Conservation (phyloP, 2,113 vertebrate species). For the Forbesichthys papilliferus region DNA sequence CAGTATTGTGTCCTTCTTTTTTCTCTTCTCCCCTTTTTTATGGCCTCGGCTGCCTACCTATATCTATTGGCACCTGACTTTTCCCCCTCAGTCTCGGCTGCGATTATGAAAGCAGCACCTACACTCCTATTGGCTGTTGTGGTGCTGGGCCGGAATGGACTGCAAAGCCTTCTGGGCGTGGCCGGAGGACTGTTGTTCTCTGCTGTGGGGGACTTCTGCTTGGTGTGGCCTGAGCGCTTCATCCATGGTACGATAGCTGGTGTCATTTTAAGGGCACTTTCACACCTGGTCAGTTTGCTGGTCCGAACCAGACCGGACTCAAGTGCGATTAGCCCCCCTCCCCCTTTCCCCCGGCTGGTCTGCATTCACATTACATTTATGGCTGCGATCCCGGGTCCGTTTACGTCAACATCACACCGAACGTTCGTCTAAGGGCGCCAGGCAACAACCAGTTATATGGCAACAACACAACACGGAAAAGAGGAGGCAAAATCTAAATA, state of each 20-base stretch:
- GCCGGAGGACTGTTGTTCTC: conserved; percentile 77
- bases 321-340: too few species aligned
- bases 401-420: too few species aligned
- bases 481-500: too few species aligned
- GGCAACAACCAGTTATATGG: too few species aligned
- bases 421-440: too few species aligned
- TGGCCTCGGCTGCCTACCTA: conserved; percentile 69
- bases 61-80: conserved; percentile 75
- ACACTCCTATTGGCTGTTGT: conserved; percentile 64
- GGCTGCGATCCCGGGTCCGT: too few species aligned
- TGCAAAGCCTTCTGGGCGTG: conserved; percentile 62
- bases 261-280: neutral
- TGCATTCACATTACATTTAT: too few species aligned
- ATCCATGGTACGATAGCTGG: conserved; percentile 48
- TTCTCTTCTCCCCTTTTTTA: conserved; percentile 71
- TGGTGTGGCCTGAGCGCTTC: conserved; percentile 83
- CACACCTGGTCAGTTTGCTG: too few species aligned
- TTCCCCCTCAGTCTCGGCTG: conserved; percentile 55
- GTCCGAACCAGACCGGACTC: too few species aligned
- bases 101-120: conserved; percentile 79
- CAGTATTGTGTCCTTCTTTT: conserved; percentile 73
- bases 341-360: too few species aligned
- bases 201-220: conserved; percentile 78
- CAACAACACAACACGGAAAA: too few species aligned
- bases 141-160: conserved; percentile 74